phyloP scores from a whole-genome alignment of 2,888 invertebrate genomes.

The Heliconius erato region DNA sequence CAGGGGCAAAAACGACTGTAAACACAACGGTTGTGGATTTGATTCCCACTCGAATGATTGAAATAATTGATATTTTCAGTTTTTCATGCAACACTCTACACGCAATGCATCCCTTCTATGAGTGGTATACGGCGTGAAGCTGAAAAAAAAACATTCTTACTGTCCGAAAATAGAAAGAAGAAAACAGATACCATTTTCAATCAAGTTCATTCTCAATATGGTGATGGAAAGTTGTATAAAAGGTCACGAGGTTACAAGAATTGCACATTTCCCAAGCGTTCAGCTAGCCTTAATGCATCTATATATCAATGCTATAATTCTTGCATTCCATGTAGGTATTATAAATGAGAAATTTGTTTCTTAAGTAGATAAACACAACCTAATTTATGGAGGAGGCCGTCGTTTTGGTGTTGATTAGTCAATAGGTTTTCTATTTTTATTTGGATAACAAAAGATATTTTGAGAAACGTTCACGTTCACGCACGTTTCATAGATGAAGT shows the following conservation, averaged over 20 bases:
- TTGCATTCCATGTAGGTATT: constrained; percentile 21
- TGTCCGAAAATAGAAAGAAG: not conserved
- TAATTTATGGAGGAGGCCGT: not conserved
- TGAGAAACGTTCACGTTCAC: too few relatives aligned
- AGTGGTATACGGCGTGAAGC: too few relatives aligned
- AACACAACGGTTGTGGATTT: not conserved
- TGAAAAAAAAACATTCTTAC: not conserved
- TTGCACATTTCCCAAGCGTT: constrained; percentile 43
- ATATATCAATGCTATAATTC: constrained; percentile 47
- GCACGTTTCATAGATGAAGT: constrained; percentile 37
- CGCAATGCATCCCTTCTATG: too few relatives aligned
- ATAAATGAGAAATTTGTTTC: constrained; percentile 33
- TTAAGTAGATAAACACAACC: not conserved
- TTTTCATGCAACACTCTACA: too few relatives aligned
- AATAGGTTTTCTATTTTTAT: too few relatives aligned
- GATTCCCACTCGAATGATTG: too few relatives aligned
- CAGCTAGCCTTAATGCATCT: constrained; percentile 42
- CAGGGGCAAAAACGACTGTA: not conserved
- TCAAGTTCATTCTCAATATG: not conserved
- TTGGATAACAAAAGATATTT: too few relatives aligned
- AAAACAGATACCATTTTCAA: constrained; percentile 12
- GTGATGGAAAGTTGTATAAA: constrained; percentile 41
- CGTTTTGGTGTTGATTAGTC: not conserved
- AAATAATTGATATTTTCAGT: too few relatives aligned
- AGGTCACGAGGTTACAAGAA: constrained; percentile 42